phyloP scores from a whole-genome alignment of 2,888 invertebrate species.

The Crossocerus cetratus region DNA sequence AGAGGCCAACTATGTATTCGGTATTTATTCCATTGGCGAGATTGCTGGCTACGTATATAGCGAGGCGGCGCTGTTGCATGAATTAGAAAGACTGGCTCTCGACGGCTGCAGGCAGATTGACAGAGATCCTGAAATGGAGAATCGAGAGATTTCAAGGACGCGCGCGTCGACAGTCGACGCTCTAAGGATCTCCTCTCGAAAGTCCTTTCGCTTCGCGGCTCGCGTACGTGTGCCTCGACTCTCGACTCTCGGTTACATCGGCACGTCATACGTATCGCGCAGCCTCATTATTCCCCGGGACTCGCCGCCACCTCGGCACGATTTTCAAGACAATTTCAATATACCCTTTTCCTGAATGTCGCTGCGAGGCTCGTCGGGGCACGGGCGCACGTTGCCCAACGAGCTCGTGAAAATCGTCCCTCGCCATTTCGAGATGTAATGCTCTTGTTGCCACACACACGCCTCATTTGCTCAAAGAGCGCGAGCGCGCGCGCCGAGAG shows the following conservation, averaged over 20 bases:
- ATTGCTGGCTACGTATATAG: not conserved
- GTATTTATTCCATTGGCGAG: conserved; percentile 5
- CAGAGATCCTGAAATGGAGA: conserved; percentile 43
- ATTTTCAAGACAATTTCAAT: too few relatives aligned
- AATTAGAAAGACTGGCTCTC: conserved; percentile 29
- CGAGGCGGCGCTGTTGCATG: conserved; percentile 15
- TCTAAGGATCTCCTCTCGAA: conserved; percentile 15
- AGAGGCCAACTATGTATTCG: not conserved
- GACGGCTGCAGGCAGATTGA: conserved; percentile 19
- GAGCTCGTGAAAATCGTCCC: conserved; percentile 47
- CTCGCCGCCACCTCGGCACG: not conserved
- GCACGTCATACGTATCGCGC: too few relatives aligned
- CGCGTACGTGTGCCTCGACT: not conserved
- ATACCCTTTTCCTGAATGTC: too few relatives aligned
- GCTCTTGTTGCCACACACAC: conserved; percentile 44
- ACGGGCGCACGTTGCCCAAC: conserved; percentile 22
- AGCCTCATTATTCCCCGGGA: not conserved
- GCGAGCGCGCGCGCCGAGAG: conserved; percentile 17
- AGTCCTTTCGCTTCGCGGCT: conserved; percentile 15
- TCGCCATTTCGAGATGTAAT: conserved; percentile 42
- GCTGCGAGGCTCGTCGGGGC: too few relatives aligned
- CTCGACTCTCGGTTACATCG: too few relatives aligned
- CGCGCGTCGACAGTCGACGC: conserved; percentile 1
- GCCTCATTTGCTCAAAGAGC: conserved; percentile 43
- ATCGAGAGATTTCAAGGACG: conserved; percentile 44